A percentile compares a stretch with the other conserved stretches of the same genome.
Conservation (phyloP, 2,888 invertebrate species). For the Nomada ferruginata region DNA sequence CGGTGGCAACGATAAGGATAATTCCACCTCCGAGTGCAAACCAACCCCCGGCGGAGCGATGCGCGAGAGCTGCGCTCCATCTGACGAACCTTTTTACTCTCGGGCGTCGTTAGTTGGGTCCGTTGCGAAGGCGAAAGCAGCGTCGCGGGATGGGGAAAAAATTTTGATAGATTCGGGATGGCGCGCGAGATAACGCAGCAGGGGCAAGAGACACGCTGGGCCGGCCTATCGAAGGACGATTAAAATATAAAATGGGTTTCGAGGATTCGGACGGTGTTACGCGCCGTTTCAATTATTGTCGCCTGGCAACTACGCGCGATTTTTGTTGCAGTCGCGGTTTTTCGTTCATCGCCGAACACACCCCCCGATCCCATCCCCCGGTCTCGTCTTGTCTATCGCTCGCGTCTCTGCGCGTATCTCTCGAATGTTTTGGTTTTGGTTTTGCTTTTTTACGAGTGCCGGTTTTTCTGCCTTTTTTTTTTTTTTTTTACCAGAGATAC, state of each 20-base stretch:
- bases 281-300: constrained; percentile 81
- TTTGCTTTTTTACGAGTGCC: constrained; percentile 55
- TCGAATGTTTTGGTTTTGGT: constrained; percentile 39
- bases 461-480: constrained; percentile 70
- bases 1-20: no score
- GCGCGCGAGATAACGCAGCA: constrained; percentile 7
- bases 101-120: no score
- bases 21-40: no score
- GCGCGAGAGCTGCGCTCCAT: no score
- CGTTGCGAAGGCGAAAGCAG: no score
- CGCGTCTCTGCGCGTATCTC: constrained; percentile 53
- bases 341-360: constrained; percentile 62
- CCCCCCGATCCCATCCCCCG: constrained; percentile 1
- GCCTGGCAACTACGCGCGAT: constrained; percentile 75
- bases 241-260: constrained; percentile 82
- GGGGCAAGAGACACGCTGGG: constrained; percentile 46
- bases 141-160: no score
- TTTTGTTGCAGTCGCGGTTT: constrained; percentile 77
- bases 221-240: constrained; percentile 77
- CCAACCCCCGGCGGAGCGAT: no score
- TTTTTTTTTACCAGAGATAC: constrained; percentile 68
- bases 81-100: no score
- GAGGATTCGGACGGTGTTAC: constrained; percentile 81
- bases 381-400: constrained; percentile 14
- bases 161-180: neutral